Conservation (phyloP, 2,888 invertebrate genomes). For the Cinara cedri region DNA sequence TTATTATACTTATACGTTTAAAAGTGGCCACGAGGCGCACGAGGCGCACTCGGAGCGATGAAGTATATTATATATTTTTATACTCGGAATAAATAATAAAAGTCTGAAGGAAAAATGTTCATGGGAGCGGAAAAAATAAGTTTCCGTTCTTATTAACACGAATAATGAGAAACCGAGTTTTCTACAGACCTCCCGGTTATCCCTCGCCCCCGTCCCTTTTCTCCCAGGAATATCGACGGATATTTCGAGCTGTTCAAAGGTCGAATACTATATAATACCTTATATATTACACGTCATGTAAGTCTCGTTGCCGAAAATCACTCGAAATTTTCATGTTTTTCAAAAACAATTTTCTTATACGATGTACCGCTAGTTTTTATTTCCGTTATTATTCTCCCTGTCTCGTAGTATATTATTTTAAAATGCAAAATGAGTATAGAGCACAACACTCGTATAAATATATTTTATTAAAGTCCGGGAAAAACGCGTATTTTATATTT, state of each 20-base stretch:
- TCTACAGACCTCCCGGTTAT: background rate
- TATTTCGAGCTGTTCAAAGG: conserved; percentile 37
- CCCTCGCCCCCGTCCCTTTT: no score
- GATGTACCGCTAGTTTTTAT: no score
- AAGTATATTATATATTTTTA: conserved; percentile 20
- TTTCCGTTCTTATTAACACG: conserved; percentile 55
- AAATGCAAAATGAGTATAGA: no score
- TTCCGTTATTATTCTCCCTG: background rate
- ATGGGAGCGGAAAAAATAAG: conserved; percentile 49
- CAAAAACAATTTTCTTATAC: conserved; percentile 20
- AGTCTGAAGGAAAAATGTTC: conserved; percentile 41
- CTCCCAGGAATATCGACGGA: conserved; percentile 34
- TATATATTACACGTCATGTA: no score
- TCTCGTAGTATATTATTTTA: background rate
- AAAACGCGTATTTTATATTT: background rate
- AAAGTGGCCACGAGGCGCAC: conserved; percentile 34
- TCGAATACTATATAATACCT: no score
- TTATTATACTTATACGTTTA: conserved; percentile 25
- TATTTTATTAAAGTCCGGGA: conserved; percentile 22
- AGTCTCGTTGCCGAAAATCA: conserved; percentile 22
- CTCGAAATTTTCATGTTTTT: background rate
- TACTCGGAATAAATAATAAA: conserved; percentile 53
- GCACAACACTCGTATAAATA: background rate
- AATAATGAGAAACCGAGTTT: conserved; percentile 47
- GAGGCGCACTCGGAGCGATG: conserved; percentile 28